Evolutionary conservation across 1,140 invertebrate genomes (phyloP), one percentile per base, ranked within the genome.

Genomic region (Meteorus sp.): DNA sequence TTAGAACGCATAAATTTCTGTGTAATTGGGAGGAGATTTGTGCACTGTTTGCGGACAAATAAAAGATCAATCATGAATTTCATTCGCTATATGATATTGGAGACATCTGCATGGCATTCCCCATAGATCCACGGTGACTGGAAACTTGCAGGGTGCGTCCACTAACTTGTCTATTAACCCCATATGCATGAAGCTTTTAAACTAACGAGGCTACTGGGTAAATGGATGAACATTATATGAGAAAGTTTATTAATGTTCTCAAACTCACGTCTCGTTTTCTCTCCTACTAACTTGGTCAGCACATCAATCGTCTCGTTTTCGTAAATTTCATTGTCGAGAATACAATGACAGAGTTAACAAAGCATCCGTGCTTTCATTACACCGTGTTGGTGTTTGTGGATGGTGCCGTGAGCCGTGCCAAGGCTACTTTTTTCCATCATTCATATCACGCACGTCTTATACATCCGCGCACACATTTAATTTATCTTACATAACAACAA

Each of bases 221-320:
- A 31, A 31, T 37, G 19, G 15, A 31, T 4, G 15, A 13, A 33
- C 11, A 7, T n/a, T n/a, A n/a, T n/a, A n/a, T n/a, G n/a, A 4
- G 44, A 50, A 57, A 50, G 45, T 57, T 57, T 7, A 5, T 13
- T 45, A 17, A 19, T n/a, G 41, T 39, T 57, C 37, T n/a, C 15
- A 57, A 41, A 57, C 31, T 57, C 22, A 9, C 13, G 41, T 27
- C 2, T 27, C n/a, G n/a, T n/a, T n/a, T n/a, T n/a, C n/a, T n/a
- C n/a, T n/a, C n/a, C n/a, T n/a, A n/a, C 11, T n/a, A 57, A 57
- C 45, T 56, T 48, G 7, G 33, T 57, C 45, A 57, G 50, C 56
- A 22, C 50, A 57, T 57, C 35, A 50, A 45, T 20, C 22, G 31
- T 9, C n/a, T 17, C 22, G 22, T 33, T n/a, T n/a, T 15, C 31